Percentiles rank a stretch among this genome's conserved stretches.
phyloP scores from a whole-genome alignment of 2,113 vertebrate genomes.

The Scytalopus superciliaris region DNA sequence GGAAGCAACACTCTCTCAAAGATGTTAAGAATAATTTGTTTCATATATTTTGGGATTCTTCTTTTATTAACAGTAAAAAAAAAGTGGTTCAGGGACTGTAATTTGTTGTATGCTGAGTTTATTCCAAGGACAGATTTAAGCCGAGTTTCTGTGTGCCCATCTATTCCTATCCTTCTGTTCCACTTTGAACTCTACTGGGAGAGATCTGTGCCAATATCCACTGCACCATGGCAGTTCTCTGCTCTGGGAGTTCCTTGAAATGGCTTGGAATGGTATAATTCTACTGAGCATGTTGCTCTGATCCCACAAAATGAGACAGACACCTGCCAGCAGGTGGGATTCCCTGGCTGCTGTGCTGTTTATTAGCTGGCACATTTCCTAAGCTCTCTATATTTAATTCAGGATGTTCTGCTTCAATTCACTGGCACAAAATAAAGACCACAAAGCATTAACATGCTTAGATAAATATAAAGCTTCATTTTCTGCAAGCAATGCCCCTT shows the following conservation, averaged over 20 bases:
- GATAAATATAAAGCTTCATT: background rate
- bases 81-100: background rate
- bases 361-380: background rate
- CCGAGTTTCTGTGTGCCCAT: background rate
- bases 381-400: background rate
- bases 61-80: background rate
- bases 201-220: background rate
- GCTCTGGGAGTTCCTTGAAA: background rate
- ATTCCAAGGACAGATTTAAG: background rate
- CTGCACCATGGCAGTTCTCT: background rate
- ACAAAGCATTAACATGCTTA: background rate
- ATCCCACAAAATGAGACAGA: background rate
- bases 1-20: background rate
- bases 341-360: background rate
- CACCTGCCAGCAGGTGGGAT: slow-evolving; percentile 17
- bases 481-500: background rate
- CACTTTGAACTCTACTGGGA: background rate
- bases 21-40: background rate
- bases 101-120: background rate
- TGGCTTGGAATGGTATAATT: background rate
- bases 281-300: background rate
- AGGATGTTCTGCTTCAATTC: background rate
- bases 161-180: background rate
- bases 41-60: background rate
- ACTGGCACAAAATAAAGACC: background rate